Percentiles rank a stretch among this genome's conserved stretches.
Conservation (phyloP, 1,140 invertebrate species). For the Camponotus vicinus region DNA sequence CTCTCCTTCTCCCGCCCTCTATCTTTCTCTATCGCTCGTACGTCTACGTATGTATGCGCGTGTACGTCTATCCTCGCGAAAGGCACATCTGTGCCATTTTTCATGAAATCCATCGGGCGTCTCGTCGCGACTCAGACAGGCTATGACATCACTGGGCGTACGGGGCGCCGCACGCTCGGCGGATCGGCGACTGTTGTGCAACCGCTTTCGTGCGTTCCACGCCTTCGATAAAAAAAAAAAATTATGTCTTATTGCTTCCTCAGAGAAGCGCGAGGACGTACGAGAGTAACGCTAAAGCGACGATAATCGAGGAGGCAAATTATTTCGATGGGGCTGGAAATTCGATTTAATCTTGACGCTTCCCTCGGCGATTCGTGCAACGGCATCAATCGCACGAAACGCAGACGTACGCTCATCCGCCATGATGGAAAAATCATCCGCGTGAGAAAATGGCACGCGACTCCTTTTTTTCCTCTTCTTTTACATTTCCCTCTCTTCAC, state of each 20-base stretch:
- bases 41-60: too few species aligned
- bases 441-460: slow-evolving; percentile 63
- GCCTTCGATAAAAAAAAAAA: slow-evolving; percentile 35
- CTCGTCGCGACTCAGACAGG: not conserved
- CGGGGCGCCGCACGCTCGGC: slow-evolving; percentile 41
- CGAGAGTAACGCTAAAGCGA: too few species aligned
- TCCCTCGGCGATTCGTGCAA: not conserved
- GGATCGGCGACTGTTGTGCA: slow-evolving; percentile 46
- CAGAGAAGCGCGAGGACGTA: too few species aligned
- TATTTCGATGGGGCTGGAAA: too few species aligned
- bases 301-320: too few species aligned
- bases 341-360: not conserved
- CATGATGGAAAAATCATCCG: slow-evolving; percentile 76
- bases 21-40: not conserved
- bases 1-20: slow-evolving; percentile 30
- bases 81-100: slow-evolving; percentile 41
- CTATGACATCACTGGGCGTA: not conserved
- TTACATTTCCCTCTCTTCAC: slow-evolving; percentile 57
- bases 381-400: not conserved
- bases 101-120: not conserved
- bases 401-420: slow-evolving; percentile 62
- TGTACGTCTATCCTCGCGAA: not conserved
- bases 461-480: slow-evolving; percentile 60
- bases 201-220: slow-evolving; percentile 8
- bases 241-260: too few species aligned